These are phyloP conservation scores for Nebria brevicollis DNA, from an alignment of 2,888 invertebrate species.

Conservation along the genomic window DNA sequence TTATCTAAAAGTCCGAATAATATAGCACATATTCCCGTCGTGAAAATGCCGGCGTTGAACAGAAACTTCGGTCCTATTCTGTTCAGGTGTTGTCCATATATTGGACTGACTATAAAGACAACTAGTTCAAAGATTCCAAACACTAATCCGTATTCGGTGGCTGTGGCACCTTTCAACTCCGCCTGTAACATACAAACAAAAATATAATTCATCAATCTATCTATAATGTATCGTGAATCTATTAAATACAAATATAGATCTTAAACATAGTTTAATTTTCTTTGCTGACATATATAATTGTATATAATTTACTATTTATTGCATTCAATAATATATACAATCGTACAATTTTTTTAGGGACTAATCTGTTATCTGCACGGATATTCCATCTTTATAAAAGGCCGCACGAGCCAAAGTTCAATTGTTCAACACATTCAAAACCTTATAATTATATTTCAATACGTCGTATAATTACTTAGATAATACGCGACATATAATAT, in stretches of 20 bases:
- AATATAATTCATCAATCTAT: too few relatives aligned
- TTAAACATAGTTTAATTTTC: too few relatives aligned
- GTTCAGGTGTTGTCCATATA: constrained; percentile 84
- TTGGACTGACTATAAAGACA: constrained; percentile 82
- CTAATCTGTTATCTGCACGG: not conserved
- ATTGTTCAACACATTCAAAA: not conserved
- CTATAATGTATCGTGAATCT: too few relatives aligned
- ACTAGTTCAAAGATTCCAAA: constrained; percentile 88
- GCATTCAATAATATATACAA: not conserved
- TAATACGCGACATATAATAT: not conserved
- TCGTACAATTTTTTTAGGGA: not conserved
- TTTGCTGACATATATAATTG: too few relatives aligned
- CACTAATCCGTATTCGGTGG: constrained; percentile 86
- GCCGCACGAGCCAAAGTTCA: not conserved
- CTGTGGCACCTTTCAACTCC: constrained; percentile 80
- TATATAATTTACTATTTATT: not conserved
- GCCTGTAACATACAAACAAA: constrained; percentile 69
- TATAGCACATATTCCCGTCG: constrained; percentile 84
- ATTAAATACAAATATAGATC: too few relatives aligned
- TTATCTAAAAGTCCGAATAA: constrained; percentile 76
- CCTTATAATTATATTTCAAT: not conserved
- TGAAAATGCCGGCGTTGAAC: constrained; percentile 85
- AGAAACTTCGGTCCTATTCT: constrained; percentile 81
- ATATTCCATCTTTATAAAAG: not conserved
- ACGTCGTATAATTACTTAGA: not conserved